phyloP scores from a whole-genome alignment of 1,140 invertebrate genomes.

The Gonioctena quinquepunctata region DNA sequence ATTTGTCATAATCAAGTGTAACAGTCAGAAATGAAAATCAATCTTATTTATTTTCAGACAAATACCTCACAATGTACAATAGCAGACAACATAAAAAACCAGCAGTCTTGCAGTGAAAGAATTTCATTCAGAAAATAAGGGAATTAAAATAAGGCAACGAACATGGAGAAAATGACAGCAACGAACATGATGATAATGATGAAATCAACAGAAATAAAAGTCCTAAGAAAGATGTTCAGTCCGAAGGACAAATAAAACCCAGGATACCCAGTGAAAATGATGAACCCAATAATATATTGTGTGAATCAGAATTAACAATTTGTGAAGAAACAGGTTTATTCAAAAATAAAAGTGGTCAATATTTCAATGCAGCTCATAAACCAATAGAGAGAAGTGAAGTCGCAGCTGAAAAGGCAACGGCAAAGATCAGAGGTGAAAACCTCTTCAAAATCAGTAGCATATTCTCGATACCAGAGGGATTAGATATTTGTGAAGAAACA shows the following conservation, averaged over 20 bases:
- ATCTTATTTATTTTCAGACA: too few relatives aligned
- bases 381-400: not conserved
- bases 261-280: not conserved
- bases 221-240: not conserved
- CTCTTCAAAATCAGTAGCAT: not conserved
- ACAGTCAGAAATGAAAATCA: too few relatives aligned
- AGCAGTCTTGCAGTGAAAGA: too few relatives aligned
- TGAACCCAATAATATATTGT: not conserved
- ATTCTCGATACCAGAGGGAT: not conserved
- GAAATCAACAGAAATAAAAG: too few relatives aligned
- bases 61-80: too few relatives aligned
- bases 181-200: too few relatives aligned
- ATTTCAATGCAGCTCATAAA: not conserved
- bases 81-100: too few relatives aligned
- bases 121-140: too few relatives aligned
- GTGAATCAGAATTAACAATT: not conserved
- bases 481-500: not conserved
- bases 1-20: too few relatives aligned
- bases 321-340: conserved; percentile 4
- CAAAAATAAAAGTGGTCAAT: not conserved
- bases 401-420: not conserved
- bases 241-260: not conserved
- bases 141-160: too few relatives aligned
- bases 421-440: not conserved
- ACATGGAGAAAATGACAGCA: too few relatives aligned